phyloP scores from a whole-genome alignment of 2,113 vertebrate species.

The Channa argus region DNA sequence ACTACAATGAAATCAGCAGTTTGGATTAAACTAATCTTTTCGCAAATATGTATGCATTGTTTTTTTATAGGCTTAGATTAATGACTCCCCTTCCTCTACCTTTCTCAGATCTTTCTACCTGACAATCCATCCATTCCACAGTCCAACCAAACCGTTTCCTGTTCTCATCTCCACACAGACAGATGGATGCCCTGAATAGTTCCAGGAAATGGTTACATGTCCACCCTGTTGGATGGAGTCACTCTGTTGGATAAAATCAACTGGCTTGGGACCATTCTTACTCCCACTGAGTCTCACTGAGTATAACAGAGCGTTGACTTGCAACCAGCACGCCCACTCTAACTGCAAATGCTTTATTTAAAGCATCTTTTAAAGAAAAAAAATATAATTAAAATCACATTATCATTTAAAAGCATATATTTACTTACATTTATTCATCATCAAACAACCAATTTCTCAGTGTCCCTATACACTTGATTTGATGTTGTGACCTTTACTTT shows the following conservation, averaged over 20 bases:
- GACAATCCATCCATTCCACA: not conserved
- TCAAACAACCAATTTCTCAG: not conserved
- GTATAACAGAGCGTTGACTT: slow-evolving; percentile 17
- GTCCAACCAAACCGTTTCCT: slow-evolving; percentile 25
- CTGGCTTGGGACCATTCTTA: slow-evolving; percentile 52
- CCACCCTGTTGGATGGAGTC: slow-evolving; percentile 62
- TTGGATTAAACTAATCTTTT: slow-evolving; percentile 3
- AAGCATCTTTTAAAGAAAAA: not conserved
- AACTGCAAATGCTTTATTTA: slow-evolving; percentile 11
- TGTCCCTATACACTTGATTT: not conserved
- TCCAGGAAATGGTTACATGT: slow-evolving; percentile 63
- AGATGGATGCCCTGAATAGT: slow-evolving; percentile 69
- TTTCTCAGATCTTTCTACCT: not conserved
- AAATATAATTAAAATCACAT: not conserved
- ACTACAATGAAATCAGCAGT: slow-evolving; percentile 3
- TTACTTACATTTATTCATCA: not conserved
- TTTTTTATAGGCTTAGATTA: no score
- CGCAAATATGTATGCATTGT: no score
- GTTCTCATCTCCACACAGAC: slow-evolving; percentile 43
- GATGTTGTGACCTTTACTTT: not conserved
- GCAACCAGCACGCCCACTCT: slow-evolving; percentile 36
- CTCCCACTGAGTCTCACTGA: slow-evolving; percentile 54
- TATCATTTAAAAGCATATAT: not conserved
- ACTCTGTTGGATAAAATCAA: slow-evolving; percentile 40
- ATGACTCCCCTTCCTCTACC: no score